Evolutionary conservation across 2,888 invertebrate species (phyloP).

Genomic region (Xylota segnis): DNA sequence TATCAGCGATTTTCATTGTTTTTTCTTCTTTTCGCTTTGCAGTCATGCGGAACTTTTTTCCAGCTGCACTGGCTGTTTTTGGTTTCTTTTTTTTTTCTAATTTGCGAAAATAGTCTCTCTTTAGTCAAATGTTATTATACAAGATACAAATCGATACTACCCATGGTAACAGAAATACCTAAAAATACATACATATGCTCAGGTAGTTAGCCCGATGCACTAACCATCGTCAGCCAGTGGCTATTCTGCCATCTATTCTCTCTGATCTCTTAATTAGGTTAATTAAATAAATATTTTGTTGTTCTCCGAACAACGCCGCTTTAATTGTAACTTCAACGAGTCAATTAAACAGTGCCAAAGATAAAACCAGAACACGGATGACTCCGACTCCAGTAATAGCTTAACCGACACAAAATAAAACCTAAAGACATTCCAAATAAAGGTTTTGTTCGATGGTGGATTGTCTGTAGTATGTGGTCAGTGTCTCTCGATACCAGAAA

Average conservation of each 20-base stretch:
- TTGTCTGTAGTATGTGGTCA: constrained; percentile 5
- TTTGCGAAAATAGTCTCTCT: constrained; percentile 38
- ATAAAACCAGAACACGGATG: constrained; percentile 63
- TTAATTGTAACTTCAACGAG: constrained; percentile 56
- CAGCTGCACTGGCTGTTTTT: not conserved
- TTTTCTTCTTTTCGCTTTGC: constrained; percentile 19
- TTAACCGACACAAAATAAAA: constrained; percentile 55
- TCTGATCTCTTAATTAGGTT: constrained; percentile 74
- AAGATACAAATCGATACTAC: constrained; percentile 51
- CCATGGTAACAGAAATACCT: constrained; percentile 14
- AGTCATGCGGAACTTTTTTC: constrained; percentile 24
- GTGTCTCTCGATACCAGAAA: not conserved
- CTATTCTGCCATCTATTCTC: constrained; percentile 60
- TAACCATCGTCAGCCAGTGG: constrained; percentile 8
- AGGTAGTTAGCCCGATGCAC: constrained; percentile 37
- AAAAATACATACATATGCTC: constrained; percentile 12
- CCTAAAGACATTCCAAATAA: constrained; percentile 16
- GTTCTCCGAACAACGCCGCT: constrained; percentile 46
- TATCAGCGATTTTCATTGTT: constrained; percentile 11
- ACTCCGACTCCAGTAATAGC: constrained; percentile 34
- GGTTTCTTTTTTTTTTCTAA: constrained; percentile 1
- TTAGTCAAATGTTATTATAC: constrained; percentile 44
- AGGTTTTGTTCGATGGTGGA: not conserved
- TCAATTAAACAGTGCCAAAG: constrained; percentile 66
- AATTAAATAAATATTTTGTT: constrained; percentile 75